Evolutionary conservation across 2,797 vertebrate genomes (phyloP).

Genomic region (Sciurus carolinensis): DNA sequence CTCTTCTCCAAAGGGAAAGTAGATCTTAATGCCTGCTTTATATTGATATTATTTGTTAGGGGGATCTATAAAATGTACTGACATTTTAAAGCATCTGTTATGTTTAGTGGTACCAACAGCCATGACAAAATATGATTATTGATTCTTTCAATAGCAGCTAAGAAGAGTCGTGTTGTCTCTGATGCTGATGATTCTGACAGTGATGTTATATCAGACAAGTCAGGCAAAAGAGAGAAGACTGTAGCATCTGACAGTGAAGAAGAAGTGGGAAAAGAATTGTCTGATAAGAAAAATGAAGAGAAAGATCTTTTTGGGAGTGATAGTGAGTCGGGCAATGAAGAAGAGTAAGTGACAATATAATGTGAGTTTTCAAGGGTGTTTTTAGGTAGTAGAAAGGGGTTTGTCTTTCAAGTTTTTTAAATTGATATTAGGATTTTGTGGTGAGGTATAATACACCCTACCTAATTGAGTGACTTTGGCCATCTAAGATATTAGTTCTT

Average conservation of each 20-base stretch:
- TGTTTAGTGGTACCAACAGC: not conserved
- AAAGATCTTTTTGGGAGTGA: slow-evolving; percentile 98
- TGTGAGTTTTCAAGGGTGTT: not conserved
- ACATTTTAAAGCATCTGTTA: slow-evolving; percentile 2
- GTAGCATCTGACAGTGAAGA: slow-evolving; percentile 95
- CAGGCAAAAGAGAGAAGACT: slow-evolving; percentile 90
- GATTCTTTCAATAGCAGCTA: slow-evolving; percentile 87
- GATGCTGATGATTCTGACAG: slow-evolving; percentile 95
- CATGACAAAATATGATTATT: not conserved
- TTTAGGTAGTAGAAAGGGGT: not conserved
- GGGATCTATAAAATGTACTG: not conserved
- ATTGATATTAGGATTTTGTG: not conserved
- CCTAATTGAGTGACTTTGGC: not conserved
- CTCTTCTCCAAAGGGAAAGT: not conserved
- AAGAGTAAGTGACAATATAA: slow-evolving; percentile 93
- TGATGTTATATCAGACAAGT: slow-evolving; percentile 90
- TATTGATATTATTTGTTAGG: not conserved
- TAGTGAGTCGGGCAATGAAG: slow-evolving; percentile 96
- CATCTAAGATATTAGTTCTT: not conserved
- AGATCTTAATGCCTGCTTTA: not conserved
- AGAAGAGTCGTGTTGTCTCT: slow-evolving; percentile 94
- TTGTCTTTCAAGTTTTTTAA: not conserved
- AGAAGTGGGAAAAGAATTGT: slow-evolving; percentile 90
- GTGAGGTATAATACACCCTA: not conserved
- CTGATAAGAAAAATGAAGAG: slow-evolving; percentile 92